Evolutionary conservation across 2,113 vertebrate species (phyloP).

Genomic region (Chaetorhynchus papuensis): DNA sequence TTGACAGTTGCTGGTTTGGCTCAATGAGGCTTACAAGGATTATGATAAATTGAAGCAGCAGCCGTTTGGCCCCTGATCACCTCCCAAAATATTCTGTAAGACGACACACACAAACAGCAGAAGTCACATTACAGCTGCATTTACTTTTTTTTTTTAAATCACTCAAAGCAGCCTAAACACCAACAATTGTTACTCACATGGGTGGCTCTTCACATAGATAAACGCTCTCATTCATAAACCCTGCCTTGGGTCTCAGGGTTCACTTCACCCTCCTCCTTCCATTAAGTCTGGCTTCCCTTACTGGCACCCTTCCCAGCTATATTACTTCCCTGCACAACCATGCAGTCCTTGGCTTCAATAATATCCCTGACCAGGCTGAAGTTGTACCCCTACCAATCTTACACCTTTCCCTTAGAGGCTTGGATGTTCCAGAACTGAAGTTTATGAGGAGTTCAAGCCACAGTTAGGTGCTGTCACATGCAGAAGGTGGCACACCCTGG

Average conservation of each 20-base stretch:
- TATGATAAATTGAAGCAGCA: slow-evolving; percentile 43
- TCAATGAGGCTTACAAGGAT: slow-evolving; percentile 39
- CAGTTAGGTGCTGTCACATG: rapidly evolving
- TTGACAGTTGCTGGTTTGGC: slow-evolving; percentile 62
- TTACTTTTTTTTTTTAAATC: not conserved
- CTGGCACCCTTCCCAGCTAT: not conserved
- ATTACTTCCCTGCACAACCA: not conserved
- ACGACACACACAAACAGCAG: slow-evolving; percentile 39
- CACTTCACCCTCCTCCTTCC: not conserved
- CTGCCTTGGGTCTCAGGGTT: not conserved
- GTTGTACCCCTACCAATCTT: not conserved
- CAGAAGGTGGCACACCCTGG: not conserved
- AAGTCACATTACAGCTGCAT: slow-evolving; percentile 48
- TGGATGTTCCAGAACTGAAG: not conserved
- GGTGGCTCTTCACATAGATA: not conserved
- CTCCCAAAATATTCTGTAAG: slow-evolving; percentile 66
- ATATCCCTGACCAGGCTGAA: not conserved
- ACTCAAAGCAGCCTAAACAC: not conserved
- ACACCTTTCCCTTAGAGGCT: not conserved
- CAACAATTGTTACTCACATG: slow-evolving; percentile 5
- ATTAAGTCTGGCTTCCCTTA: not conserved
- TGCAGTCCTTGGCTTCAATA: not conserved
- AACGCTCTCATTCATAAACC: not conserved
- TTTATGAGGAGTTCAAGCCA: not conserved
- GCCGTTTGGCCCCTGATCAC: slow-evolving; percentile 11